Evolutionary conservation across 1,140 invertebrate species (phyloP).

Genomic region (Teleogryllus occipitalis): DNA sequence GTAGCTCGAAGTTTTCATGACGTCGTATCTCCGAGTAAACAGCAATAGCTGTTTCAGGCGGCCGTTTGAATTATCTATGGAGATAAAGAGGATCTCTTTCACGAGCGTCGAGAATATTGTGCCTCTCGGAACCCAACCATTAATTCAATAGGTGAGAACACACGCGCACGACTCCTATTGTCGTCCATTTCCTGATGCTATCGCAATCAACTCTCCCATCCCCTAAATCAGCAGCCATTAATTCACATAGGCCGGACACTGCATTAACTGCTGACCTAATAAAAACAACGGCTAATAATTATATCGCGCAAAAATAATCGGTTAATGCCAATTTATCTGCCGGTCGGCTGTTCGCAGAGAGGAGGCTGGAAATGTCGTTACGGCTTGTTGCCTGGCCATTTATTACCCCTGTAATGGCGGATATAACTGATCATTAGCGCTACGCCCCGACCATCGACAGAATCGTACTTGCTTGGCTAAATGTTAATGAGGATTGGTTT

Average conservation of each 20-base stretch:
- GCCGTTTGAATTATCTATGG: too few relatives aligned
- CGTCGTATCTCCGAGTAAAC: too few relatives aligned
- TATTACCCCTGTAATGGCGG: background rate
- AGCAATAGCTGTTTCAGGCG: too few relatives aligned
- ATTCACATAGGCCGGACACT: background rate
- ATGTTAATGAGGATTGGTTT: constrained; percentile 5
- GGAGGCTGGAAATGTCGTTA: background rate
- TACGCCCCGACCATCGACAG: background rate
- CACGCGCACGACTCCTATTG: too few relatives aligned
- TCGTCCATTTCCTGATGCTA: too few relatives aligned
- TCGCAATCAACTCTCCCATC: background rate
- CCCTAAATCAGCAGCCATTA: background rate
- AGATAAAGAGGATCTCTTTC: too few relatives aligned
- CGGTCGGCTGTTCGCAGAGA: background rate
- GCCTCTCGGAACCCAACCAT: too few relatives aligned
- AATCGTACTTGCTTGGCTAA: constrained; percentile 4
- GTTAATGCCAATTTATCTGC: constrained; percentile 1
- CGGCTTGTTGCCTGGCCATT: background rate
- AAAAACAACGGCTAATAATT: background rate
- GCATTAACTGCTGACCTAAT: constrained; percentile 4
- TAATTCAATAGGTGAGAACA: too few relatives aligned
- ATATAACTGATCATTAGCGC: background rate
- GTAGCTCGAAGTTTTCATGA: too few relatives aligned
- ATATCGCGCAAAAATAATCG: background rate
- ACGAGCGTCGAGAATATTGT: too few relatives aligned